Conservation (phyloP, 2,113 vertebrate species). For the Cranoglanis bouderius region DNA sequence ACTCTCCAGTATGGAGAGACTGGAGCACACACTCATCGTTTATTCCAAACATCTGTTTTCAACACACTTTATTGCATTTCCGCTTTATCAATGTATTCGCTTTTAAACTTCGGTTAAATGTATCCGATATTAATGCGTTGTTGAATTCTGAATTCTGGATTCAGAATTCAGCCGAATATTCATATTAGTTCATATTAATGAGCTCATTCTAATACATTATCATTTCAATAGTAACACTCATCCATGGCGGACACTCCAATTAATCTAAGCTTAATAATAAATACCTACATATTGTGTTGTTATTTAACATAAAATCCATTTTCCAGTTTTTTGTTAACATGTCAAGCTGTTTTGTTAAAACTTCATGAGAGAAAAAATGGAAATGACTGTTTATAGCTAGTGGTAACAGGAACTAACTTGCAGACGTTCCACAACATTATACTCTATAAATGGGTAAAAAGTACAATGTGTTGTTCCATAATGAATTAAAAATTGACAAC, state of each 20-base stretch:
- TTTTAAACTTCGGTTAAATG: background rate
- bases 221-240: background rate
- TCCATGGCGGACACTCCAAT: background rate
- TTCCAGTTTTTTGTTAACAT: background rate
- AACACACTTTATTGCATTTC: background rate
- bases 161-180: too few relatives aligned
- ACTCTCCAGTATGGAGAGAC: background rate
- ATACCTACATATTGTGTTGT: background rate
- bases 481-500: background rate
- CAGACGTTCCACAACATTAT: background rate
- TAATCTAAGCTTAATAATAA: too few relatives aligned
- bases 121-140: background rate
- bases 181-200: background rate
- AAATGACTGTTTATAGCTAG: background rate
- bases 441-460: background rate
- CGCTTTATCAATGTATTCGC: background rate
- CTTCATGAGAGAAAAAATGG: background rate
- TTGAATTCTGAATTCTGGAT: background rate
- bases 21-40: background rate
- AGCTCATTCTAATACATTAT: background rate
- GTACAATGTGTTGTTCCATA: too few relatives aligned
- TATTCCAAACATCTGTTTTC: conserved; percentile 13
- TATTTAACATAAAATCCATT: background rate
- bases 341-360: background rate
- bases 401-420: background rate